Evolutionary conservation across 2,888 invertebrate genomes (phyloP).

Genomic region (Andrena fulva): DNA sequence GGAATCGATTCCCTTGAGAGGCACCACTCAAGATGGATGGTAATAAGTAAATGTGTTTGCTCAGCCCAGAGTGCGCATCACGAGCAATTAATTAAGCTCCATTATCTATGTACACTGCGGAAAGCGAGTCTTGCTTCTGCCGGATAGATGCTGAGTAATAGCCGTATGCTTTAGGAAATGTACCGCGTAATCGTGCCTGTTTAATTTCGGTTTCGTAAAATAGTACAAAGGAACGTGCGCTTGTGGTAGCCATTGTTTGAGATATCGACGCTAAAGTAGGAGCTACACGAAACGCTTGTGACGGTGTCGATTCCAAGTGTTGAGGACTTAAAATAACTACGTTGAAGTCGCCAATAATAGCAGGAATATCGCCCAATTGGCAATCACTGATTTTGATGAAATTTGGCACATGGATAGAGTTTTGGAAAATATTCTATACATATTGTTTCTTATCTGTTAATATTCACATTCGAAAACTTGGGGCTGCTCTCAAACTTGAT

Average conservation of each 20-base stretch:
- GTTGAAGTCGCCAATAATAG: no score
- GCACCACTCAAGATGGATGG: constrained; percentile 80
- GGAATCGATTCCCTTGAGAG: constrained; percentile 81
- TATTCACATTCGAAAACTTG: no score
- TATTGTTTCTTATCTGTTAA: no score
- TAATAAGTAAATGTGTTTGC: constrained; percentile 83
- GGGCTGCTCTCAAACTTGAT: no score
- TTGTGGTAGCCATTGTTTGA: no score
- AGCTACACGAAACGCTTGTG: background rate
- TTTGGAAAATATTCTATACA: no score
- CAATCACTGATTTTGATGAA: no score
- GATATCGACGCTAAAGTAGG: background rate
- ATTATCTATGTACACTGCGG: constrained; percentile 82
- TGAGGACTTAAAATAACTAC: no score
- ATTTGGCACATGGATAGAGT: no score
- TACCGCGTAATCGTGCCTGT: constrained; percentile 66
- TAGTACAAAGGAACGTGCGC: background rate
- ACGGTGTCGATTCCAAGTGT: no score
- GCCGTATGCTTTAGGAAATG: constrained; percentile 69
- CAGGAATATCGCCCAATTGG: no score
- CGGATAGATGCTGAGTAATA: constrained; percentile 76
- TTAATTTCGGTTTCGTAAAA: constrained; percentile 19
- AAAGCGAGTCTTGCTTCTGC: constrained; percentile 71
- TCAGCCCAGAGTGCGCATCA: constrained; percentile 78
- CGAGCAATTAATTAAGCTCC: constrained; percentile 83